Evolutionary conservation across 2,113 vertebrate genomes (phyloP).

Genomic region (Zosterops borbonicus): DNA sequence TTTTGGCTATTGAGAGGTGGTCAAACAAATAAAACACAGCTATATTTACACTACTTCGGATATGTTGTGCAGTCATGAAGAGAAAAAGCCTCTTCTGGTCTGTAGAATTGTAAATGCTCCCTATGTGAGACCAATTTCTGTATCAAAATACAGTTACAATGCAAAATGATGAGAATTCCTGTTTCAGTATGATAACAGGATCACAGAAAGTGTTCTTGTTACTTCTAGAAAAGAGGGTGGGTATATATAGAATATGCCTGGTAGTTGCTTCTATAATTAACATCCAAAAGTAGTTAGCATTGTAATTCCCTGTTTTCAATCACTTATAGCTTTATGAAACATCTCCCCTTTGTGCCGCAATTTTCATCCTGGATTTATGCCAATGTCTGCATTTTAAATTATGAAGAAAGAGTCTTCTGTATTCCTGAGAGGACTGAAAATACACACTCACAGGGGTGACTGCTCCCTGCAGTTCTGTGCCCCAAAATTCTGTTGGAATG

Average conservation of each 20-base stretch:
- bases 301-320: slow-evolving; percentile 29
- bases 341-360: background rate
- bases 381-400: background rate
- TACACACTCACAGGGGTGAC: background rate
- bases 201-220: slow-evolving; percentile 22
- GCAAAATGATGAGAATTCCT: background rate
- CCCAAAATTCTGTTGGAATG: background rate
- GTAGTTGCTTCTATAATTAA: slow-evolving; percentile 40
- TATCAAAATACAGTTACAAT: slow-evolving; percentile 18
- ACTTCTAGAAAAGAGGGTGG: background rate
- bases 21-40: background rate
- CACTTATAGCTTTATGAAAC: background rate
- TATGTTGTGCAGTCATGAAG: background rate
- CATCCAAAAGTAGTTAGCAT: background rate
- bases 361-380: background rate
- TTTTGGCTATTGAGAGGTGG: background rate
- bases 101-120: background rate
- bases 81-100: background rate
- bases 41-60: background rate
- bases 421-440: background rate
- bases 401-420: background rate
- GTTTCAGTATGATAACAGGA: slow-evolving; percentile 38
- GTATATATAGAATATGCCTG: slow-evolving; percentile 33
- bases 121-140: background rate
- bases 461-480: background rate